Evolutionary conservation across 2,113 vertebrate species (phyloP).

Genomic region (Sylvicapra grimmia): DNA sequence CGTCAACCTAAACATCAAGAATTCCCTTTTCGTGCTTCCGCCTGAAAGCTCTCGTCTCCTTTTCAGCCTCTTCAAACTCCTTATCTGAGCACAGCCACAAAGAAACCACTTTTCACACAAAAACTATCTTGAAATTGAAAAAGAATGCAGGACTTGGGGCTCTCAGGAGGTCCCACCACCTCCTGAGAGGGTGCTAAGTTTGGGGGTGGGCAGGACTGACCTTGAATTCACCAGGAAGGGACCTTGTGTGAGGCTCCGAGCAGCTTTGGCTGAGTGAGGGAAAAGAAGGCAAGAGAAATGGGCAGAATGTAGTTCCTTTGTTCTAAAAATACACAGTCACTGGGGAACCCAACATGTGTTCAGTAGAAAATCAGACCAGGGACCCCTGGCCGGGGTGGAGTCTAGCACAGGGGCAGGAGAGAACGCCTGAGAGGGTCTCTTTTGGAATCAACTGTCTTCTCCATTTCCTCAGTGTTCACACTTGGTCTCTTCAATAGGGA

Average conservation of each 20-base stretch:
- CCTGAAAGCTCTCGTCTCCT: background rate
- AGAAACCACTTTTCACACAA: slow-evolving; percentile 39
- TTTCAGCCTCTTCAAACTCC: slow-evolving; percentile 19
- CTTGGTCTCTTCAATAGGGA: background rate
- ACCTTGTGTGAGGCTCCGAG: background rate
- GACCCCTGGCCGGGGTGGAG: background rate
- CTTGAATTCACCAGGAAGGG: background rate
- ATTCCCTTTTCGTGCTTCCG: background rate
- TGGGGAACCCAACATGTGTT: background rate
- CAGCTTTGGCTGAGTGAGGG: background rate
- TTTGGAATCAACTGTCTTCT: background rate
- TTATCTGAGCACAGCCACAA: slow-evolving; percentile 62
- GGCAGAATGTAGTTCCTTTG: background rate
- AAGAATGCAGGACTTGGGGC: background rate
- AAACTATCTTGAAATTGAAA: slow-evolving; percentile 4
- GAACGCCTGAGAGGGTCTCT: background rate
- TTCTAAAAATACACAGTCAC: background rate
- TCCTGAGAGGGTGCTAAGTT: background rate
- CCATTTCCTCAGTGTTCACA: background rate
- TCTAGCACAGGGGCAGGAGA: too few species aligned
- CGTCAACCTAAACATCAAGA: background rate
- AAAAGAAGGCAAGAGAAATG: background rate
- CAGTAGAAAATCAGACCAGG: background rate
- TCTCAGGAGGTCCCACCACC: background rate
- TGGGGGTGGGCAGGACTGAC: background rate